Evolutionary conservation across 2,797 vertebrate species (phyloP), one percentile per base, ranked within the genome.

Genomic region (Chrosomus eos): DNA sequence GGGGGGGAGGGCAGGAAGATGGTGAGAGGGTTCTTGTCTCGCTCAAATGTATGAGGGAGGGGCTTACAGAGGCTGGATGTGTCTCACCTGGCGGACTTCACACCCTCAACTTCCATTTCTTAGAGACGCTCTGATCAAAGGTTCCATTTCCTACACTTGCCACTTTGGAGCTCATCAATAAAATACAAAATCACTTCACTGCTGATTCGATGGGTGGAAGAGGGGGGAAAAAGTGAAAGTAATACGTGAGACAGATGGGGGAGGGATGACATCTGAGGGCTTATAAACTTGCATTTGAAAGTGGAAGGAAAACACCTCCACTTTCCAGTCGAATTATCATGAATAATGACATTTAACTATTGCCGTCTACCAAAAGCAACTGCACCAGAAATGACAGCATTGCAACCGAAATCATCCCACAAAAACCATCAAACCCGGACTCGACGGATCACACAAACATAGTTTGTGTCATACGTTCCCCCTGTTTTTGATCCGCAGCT

Each of bases 161-260:
- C 95, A 94, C 93, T 94, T 94, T 89, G 88, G 90, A 95, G 92
- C 92, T 95, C 94, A 94, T 95, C 94, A 95, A 95, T 95, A 95
- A 95, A 95, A 94, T 92, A 94, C 94, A 95, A 95, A 95, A 95
- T 95, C 94, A 95, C 93, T 93, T 94, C 93, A 94, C 84, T 90
- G 85, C 88, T 92, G 93, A 92, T 93, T 93, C 88, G 78, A 88
- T 91, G 89, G 90, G 89, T 86, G 89, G 89, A 16, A 58, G 80
- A 7, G 31, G 33, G 80, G 11, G 28, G 10, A 3, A 19, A 43
- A 62, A 60, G 38, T 16, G 74, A 70, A 78, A 71, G 70, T 58
- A 73, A 55, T 26, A 26, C 7, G 60, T 2, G 45, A 53, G 14
- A 28, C 11, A 51, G 28, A 33, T 45, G 48, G 60, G 4, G 9